phyloP scores from a whole-genome alignment of 1,140 invertebrate species.

The Yoshiicerus persimilis region DNA sequence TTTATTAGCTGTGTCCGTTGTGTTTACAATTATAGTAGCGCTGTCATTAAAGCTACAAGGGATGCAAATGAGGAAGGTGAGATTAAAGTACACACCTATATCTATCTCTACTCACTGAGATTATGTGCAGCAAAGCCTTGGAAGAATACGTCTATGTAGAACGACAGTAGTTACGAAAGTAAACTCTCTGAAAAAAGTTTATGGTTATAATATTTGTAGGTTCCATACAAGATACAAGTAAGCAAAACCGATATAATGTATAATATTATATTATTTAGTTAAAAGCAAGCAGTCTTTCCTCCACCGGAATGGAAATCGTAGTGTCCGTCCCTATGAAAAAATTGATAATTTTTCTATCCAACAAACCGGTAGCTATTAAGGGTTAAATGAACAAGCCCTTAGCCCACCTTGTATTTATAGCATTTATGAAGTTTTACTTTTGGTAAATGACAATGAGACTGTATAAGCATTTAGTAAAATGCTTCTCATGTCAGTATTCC shows the following conservation, averaged over 20 bases:
- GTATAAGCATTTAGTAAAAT: background rate
- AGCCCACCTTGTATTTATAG: slow-evolving; percentile 9
- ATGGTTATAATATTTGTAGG: too few species aligned
- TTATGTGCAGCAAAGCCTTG: too few species aligned
- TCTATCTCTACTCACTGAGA: background rate
- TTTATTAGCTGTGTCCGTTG: background rate
- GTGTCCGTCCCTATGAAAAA: slow-evolving; percentile 5
- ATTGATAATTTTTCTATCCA: slow-evolving; percentile 23
- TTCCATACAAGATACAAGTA: too few species aligned
- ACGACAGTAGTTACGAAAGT: too few species aligned
- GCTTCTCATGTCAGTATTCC: background rate
- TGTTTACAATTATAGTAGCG: background rate
- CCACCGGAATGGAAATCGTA: background rate
- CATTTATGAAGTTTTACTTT: background rate
- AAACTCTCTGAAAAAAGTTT: too few species aligned
- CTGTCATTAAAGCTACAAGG: background rate
- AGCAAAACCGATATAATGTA: background rate
- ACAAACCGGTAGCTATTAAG: slow-evolving; percentile 40
- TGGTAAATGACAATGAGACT: background rate
- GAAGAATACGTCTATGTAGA: too few species aligned
- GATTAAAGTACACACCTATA: background rate
- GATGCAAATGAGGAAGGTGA: background rate
- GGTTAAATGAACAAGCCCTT: slow-evolving; percentile 24
- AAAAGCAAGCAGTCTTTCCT: background rate
- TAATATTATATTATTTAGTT: background rate